Base-by-base conservation (phyloP, 1,140 invertebrate genomes). In the Drosophila grimshawi region DNA sequence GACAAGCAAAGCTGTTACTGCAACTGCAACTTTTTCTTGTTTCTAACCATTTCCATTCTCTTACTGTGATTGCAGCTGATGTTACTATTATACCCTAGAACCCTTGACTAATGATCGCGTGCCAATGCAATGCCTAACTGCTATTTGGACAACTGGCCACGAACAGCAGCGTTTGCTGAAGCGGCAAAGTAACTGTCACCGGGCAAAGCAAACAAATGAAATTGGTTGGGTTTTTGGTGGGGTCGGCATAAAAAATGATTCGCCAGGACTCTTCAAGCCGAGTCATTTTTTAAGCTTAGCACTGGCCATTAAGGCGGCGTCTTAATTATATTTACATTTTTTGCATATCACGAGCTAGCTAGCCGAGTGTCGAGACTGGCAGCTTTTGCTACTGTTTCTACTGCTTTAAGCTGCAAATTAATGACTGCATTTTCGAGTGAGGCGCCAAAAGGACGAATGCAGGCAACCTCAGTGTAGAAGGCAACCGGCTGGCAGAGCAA, bases 21-120 rank as follows among this genome's bases (percentile, higher is more conserved):
- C 33, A 45, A n/a, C 39, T 41, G 64, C 19, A 11, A 43, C 29
- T 49, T 32, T 30, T 27, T 7, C 6, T 6, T 43, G 39, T 4
- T n/a, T 8, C 39, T 43, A n/a, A 3, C 39, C 39, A 3, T 43
- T 43, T n/a, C 39, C 39, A 41, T 10, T 10, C 39, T n/a, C 3
- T 5, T 27, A 7, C 27, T 33, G 19, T 19, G 19, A 19, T 19
- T 19, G 27, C 30, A 27, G 37, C 27, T 56, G 60, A 43, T 57
- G 56, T 30, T 37, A 35, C 19, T 65, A 30, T 8, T 41, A 39
- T 66, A 55, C 57, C 56, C 29, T 71, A 80, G 68, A 43, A 74
- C 19, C 30, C 59, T 61, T 85, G 81, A 89, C 85, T 90, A 89
- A 89, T 89, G 85, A 89, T 89, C 86, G 85, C 85, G 85, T 89